Evolutionary conservation across 2,113 vertebrate species (phyloP), one percentile per base, ranked within the genome.

Genomic region (Sus scrofa): DNA sequence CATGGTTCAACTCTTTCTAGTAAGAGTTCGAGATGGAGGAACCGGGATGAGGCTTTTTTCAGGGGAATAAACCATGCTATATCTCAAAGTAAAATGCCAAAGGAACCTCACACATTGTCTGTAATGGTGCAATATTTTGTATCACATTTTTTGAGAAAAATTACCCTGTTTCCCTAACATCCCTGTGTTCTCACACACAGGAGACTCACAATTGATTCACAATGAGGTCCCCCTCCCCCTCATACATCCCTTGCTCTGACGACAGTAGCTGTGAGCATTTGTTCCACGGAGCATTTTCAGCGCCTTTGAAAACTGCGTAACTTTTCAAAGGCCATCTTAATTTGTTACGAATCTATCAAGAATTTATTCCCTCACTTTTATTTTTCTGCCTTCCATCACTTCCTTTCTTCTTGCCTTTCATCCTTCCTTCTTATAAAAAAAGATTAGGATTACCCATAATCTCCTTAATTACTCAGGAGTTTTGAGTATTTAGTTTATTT

Each of bases 241-340:
- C 20, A 12, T n/a, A 34, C 73, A 92, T 74, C 95, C 95, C 52
- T 89, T 67, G 73, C 86, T 10, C 7, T 97, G 81, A 85, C 97
- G 97, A 96, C 91, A 97, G 96, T 96, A 96, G 91, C 73, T 89
- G 82, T 97, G 95, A 88, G 60, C 78, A 78, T 87, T 73, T 96
- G 97, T 96, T 95, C 93, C 85, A 83, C 62, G 75, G 94, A 92
- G 88, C 93, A 97, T 56, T 97, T 96, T 92, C 74, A 75, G 67
- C 68, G 75, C 93, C 91, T 93, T 83, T 82, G 86, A 84, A 96
- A 97, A 98, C 91, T 73, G 92, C 68, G 39, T 75, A 83, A 77
- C 58, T 97, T 97, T 97, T 98, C 96, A 96, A 97, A 98, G 22
- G 93, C 97, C 94, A 82, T 98, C 98, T 98, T 94, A 92, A 79